Percentiles rank a stretch among this genome's conserved stretches.
phyloP scores from a whole-genome alignment of 2,888 invertebrate species.

The Pasiphila rectangulata region DNA sequence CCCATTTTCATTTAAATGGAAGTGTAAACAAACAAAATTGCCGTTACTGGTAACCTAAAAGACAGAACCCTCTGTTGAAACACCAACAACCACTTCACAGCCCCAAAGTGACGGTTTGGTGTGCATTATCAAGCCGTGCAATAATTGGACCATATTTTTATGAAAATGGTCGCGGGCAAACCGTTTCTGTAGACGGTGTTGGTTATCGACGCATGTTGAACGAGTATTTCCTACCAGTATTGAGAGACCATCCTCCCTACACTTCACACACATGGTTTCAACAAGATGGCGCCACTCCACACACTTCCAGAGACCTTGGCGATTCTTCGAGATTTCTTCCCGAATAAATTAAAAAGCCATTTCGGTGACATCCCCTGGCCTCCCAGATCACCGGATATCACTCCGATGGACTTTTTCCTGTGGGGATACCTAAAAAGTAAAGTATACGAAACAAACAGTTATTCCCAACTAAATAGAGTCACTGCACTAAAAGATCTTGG shows the following conservation, averaged over 20 bases:
- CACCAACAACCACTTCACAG: conserved; percentile 33
- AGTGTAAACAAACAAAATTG: conserved; percentile 31
- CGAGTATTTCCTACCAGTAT: conserved; percentile 20
- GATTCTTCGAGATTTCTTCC: conserved; percentile 18
- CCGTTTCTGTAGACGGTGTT: conserved; percentile 2
- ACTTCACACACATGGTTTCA: conserved; percentile 20
- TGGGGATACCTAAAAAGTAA: no score
- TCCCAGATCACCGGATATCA: no score
- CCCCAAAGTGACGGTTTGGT: conserved; percentile 30
- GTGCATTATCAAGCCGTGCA: conserved; percentile 24
- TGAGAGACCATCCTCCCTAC: conserved; percentile 21
- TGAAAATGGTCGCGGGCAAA: neutral
- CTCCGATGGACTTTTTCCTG: no score
- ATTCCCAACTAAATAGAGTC: no score
- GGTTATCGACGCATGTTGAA: conserved; percentile 17
- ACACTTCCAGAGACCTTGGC: conserved; percentile 18
- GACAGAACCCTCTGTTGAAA: conserved; percentile 27
- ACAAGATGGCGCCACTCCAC: conserved; percentile 24
- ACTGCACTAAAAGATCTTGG: no score
- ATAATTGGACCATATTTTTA: conserved; percentile 27
- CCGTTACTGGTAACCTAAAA: conserved; percentile 26
- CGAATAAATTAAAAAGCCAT: conserved; percentile 26
- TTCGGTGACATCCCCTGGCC: conserved; percentile 6
- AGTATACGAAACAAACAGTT: no score
- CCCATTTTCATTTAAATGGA: conserved; percentile 45